phyloP scores from a whole-genome alignment of 2,797 vertebrate genomes.

The Chelidonichthys spinosus region DNA sequence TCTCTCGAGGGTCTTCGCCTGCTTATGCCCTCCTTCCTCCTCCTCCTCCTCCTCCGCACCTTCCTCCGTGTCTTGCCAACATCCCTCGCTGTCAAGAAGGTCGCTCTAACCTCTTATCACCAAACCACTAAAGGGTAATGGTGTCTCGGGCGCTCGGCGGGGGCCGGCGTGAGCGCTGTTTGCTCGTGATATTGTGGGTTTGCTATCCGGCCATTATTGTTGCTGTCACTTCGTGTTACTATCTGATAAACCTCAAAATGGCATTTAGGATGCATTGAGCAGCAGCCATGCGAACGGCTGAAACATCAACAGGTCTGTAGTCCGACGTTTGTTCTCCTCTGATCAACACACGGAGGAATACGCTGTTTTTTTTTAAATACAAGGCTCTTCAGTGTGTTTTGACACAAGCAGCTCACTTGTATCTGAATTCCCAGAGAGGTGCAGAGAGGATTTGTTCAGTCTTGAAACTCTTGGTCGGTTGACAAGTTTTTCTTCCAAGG shows the following conservation, averaged over 20 bases:
- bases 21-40: slow-evolving; percentile 41
- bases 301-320: slow-evolving; percentile 27
- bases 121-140: slow-evolving; percentile 53
- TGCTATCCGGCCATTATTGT: slow-evolving; percentile 26
- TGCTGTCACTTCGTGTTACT: slow-evolving; percentile 20
- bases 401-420: slow-evolving; percentile 11
- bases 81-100: slow-evolving; percentile 64
- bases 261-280: slow-evolving; percentile 14
- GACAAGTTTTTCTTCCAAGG: slow-evolving; percentile 14
- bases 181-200: slow-evolving; percentile 20
- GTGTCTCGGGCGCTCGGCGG: slow-evolving; percentile 28
- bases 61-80: slow-evolving; percentile 46
- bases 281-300: background rate
- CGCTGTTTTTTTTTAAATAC: too few species aligned
- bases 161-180: slow-evolving; percentile 14
- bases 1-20: slow-evolving; percentile 70
- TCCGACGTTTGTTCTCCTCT: slow-evolving; percentile 8
- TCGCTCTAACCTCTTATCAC: slow-evolving; percentile 62
- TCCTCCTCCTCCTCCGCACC: slow-evolving; percentile 28
- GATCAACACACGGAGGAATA: background rate
- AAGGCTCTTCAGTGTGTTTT: background rate
- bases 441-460: slow-evolving; percentile 53
- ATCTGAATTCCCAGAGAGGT: slow-evolving; percentile 21
- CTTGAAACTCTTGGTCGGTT: slow-evolving; percentile 29
- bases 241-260: slow-evolving; percentile 49